A percentile compares a stretch with the other conserved stretches of the same genome.
Conservation (phyloP, 2,888 invertebrate genomes). For the Pinctada fucata region DNA sequence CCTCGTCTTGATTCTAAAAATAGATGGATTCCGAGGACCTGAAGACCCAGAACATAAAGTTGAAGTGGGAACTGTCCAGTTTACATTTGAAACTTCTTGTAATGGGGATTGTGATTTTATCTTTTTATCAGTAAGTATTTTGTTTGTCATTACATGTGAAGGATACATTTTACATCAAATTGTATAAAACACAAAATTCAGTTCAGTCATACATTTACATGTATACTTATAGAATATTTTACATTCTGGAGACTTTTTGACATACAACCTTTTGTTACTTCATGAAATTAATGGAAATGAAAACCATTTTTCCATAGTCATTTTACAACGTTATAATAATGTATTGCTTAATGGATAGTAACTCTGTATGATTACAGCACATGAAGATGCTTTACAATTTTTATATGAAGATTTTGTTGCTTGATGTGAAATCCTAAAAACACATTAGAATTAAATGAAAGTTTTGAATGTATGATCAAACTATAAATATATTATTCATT, state of each 20-base stretch:
- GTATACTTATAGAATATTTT: neutral
- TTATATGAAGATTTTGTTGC: too few species aligned
- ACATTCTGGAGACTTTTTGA: neutral
- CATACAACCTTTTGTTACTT: slow-evolving; percentile 5
- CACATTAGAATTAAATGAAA: too few species aligned
- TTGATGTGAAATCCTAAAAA: too few species aligned
- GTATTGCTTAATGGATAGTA: too few species aligned
- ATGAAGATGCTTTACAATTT: too few species aligned
- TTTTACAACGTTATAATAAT: too few species aligned
- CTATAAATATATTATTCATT: too few species aligned
- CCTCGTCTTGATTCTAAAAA: slow-evolving; percentile 77
- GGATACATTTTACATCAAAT: neutral
- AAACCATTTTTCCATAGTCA: too few species aligned
- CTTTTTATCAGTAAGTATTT: slow-evolving; percentile 78
- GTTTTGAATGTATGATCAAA: too few species aligned
- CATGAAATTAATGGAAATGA: too few species aligned
- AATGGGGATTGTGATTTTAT: slow-evolving; percentile 78
- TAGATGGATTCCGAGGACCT: slow-evolving; percentile 77
- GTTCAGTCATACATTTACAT: too few species aligned
- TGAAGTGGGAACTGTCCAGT: slow-evolving; percentile 77
- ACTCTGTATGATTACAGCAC: too few species aligned
- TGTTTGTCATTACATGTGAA: neutral
- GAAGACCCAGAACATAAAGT: slow-evolving; percentile 75
- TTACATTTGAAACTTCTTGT: slow-evolving; percentile 80
- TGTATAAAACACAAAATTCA: neutral